These are phyloP conservation scores for Buathra laborator DNA, from an alignment of 2,888 invertebrate species.

Conservation along the genomic window DNA sequence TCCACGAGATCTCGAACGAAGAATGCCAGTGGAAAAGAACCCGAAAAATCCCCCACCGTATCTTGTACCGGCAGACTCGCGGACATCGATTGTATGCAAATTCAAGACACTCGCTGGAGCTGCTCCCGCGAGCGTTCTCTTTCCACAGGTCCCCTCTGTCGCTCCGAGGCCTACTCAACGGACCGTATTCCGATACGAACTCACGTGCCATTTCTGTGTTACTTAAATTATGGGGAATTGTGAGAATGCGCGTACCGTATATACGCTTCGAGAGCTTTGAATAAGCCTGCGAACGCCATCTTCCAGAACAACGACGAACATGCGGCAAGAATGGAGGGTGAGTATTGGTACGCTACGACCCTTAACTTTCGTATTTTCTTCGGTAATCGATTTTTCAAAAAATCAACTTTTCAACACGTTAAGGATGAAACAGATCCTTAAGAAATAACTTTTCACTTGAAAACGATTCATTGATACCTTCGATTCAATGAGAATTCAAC, in stretches of 20 bases:
- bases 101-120: slow-evolving; percentile 69
- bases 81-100: slow-evolving; percentile 79
- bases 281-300: slow-evolving; percentile 37
- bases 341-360: not conserved
- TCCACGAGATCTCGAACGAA: slow-evolving; percentile 23
- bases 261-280: not conserved
- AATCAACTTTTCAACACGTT: no score
- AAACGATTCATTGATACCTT: not conserved
- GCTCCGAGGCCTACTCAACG: slow-evolving; percentile 37
- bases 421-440: no score
- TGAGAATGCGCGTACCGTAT: not conserved
- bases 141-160: slow-evolving; percentile 59
- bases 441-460: not conserved
- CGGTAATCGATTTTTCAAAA: not conserved
- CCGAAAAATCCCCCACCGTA: slow-evolving; percentile 19
- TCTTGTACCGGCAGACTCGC: slow-evolving; percentile 30
- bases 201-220: slow-evolving; percentile 15
- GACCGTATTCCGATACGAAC: slow-evolving; percentile 13
- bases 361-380: not conserved
- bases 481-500: not conserved
- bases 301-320: slow-evolving; percentile 30
- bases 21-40: slow-evolving; percentile 8
- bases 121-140: slow-evolving; percentile 64
- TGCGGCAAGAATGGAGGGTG: not conserved
- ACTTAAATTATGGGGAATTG: slow-evolving; percentile 28